phyloP scores from a whole-genome alignment of 2,797 vertebrate species.

The Cirrhinus mrigala region DNA sequence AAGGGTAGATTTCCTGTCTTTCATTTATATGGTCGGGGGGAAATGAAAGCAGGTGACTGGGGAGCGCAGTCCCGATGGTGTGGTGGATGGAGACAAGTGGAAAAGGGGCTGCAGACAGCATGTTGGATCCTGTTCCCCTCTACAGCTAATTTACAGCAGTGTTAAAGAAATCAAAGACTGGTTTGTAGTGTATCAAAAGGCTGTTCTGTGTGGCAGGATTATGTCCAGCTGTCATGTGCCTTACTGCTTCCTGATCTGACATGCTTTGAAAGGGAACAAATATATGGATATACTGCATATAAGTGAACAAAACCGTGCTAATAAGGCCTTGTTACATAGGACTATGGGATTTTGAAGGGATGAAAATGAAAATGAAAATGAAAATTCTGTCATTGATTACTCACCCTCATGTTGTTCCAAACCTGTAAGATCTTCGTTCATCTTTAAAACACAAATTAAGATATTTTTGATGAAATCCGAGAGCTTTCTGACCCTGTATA shows the following conservation, averaged over 20 bases:
- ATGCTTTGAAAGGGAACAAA: neutral
- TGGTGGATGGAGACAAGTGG: conserved; percentile 65
- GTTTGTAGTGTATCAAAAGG: conserved; percentile 55
- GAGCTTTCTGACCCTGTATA: neutral
- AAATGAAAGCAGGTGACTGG: conserved; percentile 51
- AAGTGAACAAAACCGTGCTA: neutral
- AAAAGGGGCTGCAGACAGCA: conserved; percentile 62
- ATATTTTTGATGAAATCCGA: neutral
- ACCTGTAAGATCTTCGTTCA: neutral
- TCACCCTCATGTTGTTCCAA: neutral
- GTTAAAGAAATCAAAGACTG: conserved; percentile 55
- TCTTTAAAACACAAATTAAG: neutral
- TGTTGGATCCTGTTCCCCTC: conserved; percentile 51
- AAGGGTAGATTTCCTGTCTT: conserved; percentile 80
- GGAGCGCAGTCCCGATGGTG: conserved; percentile 26
- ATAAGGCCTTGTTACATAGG: neutral
- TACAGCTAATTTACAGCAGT: conserved; percentile 25
- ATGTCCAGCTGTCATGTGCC: conserved; percentile 42
- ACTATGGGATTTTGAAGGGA: neutral
- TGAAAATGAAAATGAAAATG: too few species aligned
- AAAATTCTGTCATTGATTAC: neutral
- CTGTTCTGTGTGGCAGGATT: conserved; percentile 46
- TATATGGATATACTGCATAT: neutral
- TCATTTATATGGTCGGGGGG: conserved; percentile 58
- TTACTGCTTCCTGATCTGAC: neutral